Conservation (phyloP, 64 coral and sea anemone species). For the Acropora yongei region DNA sequence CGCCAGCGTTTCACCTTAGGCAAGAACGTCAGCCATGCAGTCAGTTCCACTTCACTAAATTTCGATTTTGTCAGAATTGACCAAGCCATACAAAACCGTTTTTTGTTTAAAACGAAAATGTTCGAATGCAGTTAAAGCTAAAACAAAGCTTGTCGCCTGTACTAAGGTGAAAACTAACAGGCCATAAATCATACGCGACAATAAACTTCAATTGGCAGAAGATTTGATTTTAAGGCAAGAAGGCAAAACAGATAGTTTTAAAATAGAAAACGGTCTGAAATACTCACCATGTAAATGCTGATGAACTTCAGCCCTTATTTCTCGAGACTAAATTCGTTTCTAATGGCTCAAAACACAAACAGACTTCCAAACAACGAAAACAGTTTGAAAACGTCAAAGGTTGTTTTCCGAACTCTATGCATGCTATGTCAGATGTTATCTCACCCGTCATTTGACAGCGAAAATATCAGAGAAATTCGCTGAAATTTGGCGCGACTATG, state of each 20-base stretch:
- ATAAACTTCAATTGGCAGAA: too few relatives aligned
- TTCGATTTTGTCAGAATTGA: neutral
- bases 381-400: neutral
- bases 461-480: neutral
- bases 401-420: neutral
- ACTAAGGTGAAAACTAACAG: too few relatives aligned
- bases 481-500: neutral
- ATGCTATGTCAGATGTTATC: slow-evolving; percentile 34
- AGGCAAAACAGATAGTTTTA: neutral
- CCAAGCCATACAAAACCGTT: neutral
- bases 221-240: neutral
- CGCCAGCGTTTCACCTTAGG: neutral
- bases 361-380: slow-evolving; percentile 13
- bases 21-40: neutral
- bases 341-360: neutral
- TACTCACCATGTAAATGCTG: neutral
- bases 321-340: neutral
- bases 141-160: neutral
- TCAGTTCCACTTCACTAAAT: neutral
- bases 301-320: neutral
- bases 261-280: neutral
- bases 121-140: neutral
- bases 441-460: neutral
- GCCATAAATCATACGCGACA: too few relatives aligned
- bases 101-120: neutral